phyloP scores from a whole-genome alignment of 2,888 invertebrate genomes.

The Lasioglossum calceatum region DNA sequence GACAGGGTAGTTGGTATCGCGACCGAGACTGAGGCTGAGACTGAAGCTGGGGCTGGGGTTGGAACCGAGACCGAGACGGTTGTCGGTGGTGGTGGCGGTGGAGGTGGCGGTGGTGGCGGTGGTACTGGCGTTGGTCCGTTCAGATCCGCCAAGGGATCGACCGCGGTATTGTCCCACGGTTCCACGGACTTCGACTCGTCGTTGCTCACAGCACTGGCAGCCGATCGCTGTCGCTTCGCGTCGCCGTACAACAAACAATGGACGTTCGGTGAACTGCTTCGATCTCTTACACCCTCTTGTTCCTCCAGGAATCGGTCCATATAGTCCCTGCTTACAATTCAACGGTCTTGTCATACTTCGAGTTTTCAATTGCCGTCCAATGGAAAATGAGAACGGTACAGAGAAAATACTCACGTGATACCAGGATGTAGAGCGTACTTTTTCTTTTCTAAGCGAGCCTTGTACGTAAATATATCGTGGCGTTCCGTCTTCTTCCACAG shows the following conservation, averaged over 20 bases:
- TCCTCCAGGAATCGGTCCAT: slow-evolving; percentile 97
- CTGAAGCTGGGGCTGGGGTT: background rate
- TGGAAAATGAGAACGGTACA: slow-evolving; percentile 1
- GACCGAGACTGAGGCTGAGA: slow-evolving; percentile 49
- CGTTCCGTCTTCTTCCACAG: slow-evolving; percentile 99
- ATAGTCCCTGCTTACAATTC: slow-evolving; percentile 88
- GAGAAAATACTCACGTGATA: slow-evolving; percentile 88
- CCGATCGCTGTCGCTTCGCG: slow-evolving; percentile 80
- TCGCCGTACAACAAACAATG: slow-evolving; percentile 84
- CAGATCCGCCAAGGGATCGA: slow-evolving; percentile 65
- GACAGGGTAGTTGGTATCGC: slow-evolving; percentile 57
- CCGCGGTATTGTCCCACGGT: slow-evolving; percentile 77
- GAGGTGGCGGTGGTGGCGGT: slow-evolving; percentile 60
- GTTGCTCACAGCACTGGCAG: slow-evolving; percentile 72
- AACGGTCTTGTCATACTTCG: slow-evolving; percentile 72
- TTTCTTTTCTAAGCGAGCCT: slow-evolving; percentile 95
- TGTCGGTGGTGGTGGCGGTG: slow-evolving; percentile 66
- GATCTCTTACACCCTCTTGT: slow-evolving; percentile 89
- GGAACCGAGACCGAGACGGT: slow-evolving; percentile 54
- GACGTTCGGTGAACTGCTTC: slow-evolving; percentile 90
- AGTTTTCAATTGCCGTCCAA: slow-evolving; percentile 52
- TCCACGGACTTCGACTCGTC: slow-evolving; percentile 78
- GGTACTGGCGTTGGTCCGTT: slow-evolving; percentile 64
- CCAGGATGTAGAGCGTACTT: slow-evolving; percentile 97
- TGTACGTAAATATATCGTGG: slow-evolving; percentile 96